These are phyloP conservation scores for Andricus curvator DNA, from an alignment of 2,888 invertebrate genomes.

Conservation along the genomic window DNA sequence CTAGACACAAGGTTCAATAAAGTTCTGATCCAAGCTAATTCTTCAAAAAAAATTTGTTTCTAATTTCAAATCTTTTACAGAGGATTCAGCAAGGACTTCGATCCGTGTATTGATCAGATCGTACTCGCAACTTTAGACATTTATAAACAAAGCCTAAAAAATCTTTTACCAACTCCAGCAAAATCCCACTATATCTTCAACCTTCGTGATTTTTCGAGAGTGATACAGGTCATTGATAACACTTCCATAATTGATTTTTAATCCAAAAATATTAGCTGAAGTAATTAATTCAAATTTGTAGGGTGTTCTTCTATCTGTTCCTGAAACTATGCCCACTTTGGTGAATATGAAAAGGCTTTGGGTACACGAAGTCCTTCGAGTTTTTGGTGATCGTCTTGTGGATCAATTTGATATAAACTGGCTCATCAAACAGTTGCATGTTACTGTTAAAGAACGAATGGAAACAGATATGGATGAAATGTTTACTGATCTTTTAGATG, in stretches of 20 bases:
- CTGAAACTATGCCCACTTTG: conserved; percentile 93
- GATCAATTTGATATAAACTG: conserved; percentile 91
- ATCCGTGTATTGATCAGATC: conserved; percentile 93
- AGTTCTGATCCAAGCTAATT: neutral
- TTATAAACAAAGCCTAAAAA: conserved; percentile 90
- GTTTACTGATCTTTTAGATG: conserved; percentile 83
- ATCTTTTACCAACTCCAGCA: conserved; percentile 93
- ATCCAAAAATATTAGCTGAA: neutral
- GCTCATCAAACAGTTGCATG: conserved; percentile 86
- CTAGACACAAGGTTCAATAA: conserved; percentile 88
- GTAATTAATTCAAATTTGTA: conserved; percentile 70
- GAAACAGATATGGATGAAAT: conserved; percentile 85
- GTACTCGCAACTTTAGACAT: conserved; percentile 92
- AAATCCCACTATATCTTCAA: conserved; percentile 98
- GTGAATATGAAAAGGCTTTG: conserved; percentile 93
- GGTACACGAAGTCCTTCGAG: conserved; percentile 95
- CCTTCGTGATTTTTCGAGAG: conserved; percentile 94
- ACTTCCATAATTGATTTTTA: neutral
- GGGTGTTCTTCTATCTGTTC: conserved; percentile 94
- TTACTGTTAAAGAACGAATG: conserved; percentile 81
- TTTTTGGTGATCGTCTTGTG: conserved; percentile 94
- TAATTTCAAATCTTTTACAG: conserved; percentile 55
- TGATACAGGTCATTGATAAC: conserved; percentile 84
- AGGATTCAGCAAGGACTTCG: conserved; percentile 96
- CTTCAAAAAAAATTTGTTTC: neutral